phyloP scores from a whole-genome alignment of 2,113 vertebrate species.

The Apistogramma diplotaenia region DNA sequence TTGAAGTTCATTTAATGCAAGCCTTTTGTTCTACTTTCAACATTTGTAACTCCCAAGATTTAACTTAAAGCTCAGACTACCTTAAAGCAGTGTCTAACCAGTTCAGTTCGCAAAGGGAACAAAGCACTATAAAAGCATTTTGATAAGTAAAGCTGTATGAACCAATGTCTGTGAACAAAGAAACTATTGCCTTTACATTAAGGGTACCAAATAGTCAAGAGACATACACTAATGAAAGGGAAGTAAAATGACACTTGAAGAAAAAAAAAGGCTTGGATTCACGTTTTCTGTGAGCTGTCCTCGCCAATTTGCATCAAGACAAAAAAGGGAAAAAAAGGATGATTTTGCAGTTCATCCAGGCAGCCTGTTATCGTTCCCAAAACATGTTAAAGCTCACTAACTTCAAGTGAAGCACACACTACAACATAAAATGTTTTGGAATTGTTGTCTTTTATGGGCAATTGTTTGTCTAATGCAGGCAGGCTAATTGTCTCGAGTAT shows the following conservation, averaged over 20 bases:
- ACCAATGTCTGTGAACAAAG: conserved; percentile 73
- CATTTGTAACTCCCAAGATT: conserved; percentile 41
- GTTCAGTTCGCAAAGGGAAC: conserved; percentile 54
- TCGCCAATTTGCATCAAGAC: conserved; percentile 61
- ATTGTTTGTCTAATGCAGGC: conserved; percentile 59
- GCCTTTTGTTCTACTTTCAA: background rate
- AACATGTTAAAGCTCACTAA: conserved; percentile 44
- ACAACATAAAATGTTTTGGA: conserved; percentile 49
- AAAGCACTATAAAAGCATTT: conserved; percentile 62
- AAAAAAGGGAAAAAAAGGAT: background rate
- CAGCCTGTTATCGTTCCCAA: conserved; percentile 47
- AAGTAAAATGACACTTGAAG: conserved; percentile 61
- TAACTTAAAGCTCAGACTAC: conserved; percentile 37
- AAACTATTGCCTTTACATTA: conserved; percentile 71
- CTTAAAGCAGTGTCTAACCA: conserved; percentile 55
- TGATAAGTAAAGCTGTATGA: conserved; percentile 66
- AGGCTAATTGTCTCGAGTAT: conserved; percentile 62
- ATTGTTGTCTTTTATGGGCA: conserved; percentile 62
- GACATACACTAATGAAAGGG: conserved; percentile 56
- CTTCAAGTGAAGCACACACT: conserved; percentile 37
- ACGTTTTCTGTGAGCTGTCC: conserved; percentile 53
- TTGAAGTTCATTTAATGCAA: conserved; percentile 15
- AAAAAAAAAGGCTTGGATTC: conserved; percentile 47
- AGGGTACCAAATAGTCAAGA: conserved; percentile 71
- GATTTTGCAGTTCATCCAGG: conserved; percentile 45